Conservation (phyloP, 1,140 invertebrate genomes). For the Drosophila littoralis region DNA sequence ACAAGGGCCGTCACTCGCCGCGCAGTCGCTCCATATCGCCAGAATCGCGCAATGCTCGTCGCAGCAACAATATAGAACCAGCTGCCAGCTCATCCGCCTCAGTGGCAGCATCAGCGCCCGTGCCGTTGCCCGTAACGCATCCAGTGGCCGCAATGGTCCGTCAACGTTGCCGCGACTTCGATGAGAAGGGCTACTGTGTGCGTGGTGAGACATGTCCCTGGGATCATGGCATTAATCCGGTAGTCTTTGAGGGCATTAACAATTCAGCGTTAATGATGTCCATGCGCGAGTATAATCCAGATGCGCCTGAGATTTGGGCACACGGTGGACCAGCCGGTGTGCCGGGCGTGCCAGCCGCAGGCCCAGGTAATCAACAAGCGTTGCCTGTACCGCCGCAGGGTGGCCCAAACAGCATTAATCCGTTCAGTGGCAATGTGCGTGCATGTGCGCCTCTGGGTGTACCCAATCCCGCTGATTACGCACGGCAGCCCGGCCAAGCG, state of each 20-base stretch:
- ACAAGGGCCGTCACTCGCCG: slow-evolving; percentile 68
- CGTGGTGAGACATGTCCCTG: slow-evolving; percentile 97
- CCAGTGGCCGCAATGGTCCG: slow-evolving; percentile 54
- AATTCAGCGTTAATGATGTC: slow-evolving; percentile 85
- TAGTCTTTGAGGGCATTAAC: slow-evolving; percentile 94
- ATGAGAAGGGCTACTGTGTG: slow-evolving; percentile 97
- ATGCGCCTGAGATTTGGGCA: slow-evolving; percentile 91
- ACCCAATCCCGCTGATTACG: slow-evolving; percentile 70
- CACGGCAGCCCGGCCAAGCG: slow-evolving; percentile 53
- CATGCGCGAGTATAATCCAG: slow-evolving; percentile 92
- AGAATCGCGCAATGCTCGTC: slow-evolving; percentile 52
- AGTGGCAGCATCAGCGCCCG: slow-evolving; percentile 16
- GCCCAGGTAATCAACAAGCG: slow-evolving; percentile 20
- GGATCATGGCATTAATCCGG: slow-evolving; percentile 97
- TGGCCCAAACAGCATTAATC: slow-evolving; percentile 72
- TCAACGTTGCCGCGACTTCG: slow-evolving; percentile 83
- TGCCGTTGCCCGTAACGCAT: slow-evolving; percentile 50
- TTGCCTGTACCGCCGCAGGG: slow-evolving; percentile 39
- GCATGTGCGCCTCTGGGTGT: slow-evolving; percentile 60
- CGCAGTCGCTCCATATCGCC: slow-evolving; percentile 78
- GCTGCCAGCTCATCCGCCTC: slow-evolving; percentile 28
- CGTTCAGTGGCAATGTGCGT: slow-evolving; percentile 75
- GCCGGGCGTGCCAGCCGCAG: slow-evolving; percentile 65
- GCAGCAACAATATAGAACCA: slow-evolving; percentile 48
- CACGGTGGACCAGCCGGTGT: slow-evolving; percentile 69